Base-by-base conservation (phyloP, 2,888 invertebrate species). In the Atrina japonica region DNA sequence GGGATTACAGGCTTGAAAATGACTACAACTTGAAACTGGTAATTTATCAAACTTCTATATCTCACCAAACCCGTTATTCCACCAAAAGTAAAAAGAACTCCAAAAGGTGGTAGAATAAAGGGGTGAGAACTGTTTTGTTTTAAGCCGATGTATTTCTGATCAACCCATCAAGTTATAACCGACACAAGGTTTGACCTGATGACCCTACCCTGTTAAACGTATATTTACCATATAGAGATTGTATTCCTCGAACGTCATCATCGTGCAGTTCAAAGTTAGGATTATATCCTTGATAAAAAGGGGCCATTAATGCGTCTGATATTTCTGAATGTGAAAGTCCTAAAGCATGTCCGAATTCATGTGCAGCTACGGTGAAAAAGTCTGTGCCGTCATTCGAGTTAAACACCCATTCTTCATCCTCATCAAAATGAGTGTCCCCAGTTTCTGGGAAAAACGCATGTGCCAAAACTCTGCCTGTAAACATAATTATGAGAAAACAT, bases 271-370 rank as follows among this genome's bases (percentile, higher is more conserved):
- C 56, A 53, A 81, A 86, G 60, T 83, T 75, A 0, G 77, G 71
- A 29, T 70, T 76, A 49, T 82, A 86, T 2, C 82, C 82, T 52
- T 77, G 78, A 66, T 85, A 87, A 66, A 81, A 87, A 0, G 89
- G 89, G 3, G 83, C 86, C 90, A 90, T 90, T 21, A 89, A 76
- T 3, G 89, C 84, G 0, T 73, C 80, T 9, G 45, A 71, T 5
- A 81, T 81, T 0, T 76, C 72, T 2, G 89, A 88, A 71, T 90
- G 90, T n/a, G 80, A 78, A 18, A 90, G 78, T 0, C 90, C 90
- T n/a, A 90, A 75, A 5, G 88, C 81, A 72, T 90, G 90, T 1
- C 90, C 90, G 6, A 89, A 80, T 71, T 90, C 90, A 69, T 90
- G 90, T 21, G 86, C 85, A 5, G 88, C 88, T 14, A 87, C 86